A percentile compares a stretch with the other conserved stretches of the same genome.
These are phyloP conservation scores for Gobionotothen gibberifrons DNA, from an alignment of 2,797 vertebrate species.

Conservation along the genomic window DNA sequence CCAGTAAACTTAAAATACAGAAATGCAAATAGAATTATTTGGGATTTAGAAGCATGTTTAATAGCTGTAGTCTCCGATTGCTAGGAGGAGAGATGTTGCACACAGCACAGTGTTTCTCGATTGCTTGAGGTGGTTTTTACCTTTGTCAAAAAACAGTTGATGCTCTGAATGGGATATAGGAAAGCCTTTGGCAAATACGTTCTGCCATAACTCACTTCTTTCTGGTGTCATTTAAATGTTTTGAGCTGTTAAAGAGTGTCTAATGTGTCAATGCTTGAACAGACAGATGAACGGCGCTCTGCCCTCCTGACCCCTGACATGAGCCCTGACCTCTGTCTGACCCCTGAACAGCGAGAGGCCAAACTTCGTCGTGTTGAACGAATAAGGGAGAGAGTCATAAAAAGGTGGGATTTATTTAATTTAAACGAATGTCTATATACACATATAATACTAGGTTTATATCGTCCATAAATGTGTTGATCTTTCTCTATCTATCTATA, in stretches of 20 bases:
- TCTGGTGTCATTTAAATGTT: background rate
- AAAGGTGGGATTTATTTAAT: constrained; percentile 69
- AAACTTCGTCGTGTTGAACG: constrained; percentile 82
- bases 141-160: no score
- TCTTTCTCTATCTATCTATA: constrained; percentile 32
- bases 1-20: background rate
- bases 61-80: background rate
- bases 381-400: constrained; percentile 80
- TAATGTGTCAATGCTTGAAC: constrained; percentile 38
- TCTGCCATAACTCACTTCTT: no score
- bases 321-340: constrained; percentile 67
- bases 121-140: no score
- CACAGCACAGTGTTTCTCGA: no score
- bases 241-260: background rate
- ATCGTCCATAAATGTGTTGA: constrained; percentile 16
- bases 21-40: background rate
- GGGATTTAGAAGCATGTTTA: background rate
- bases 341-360: constrained; percentile 77
- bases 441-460: no score
- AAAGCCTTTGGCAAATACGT: no score
- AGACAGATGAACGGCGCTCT: constrained; percentile 57
- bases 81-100: background rate
- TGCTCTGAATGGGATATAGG: no score
- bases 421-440: background rate
- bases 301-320: constrained; percentile 51